A percentile compares a stretch with the other conserved stretches of the same genome.
Conservation (phyloP, 2,797 vertebrate species). For the Acanthurus lineatus region DNA sequence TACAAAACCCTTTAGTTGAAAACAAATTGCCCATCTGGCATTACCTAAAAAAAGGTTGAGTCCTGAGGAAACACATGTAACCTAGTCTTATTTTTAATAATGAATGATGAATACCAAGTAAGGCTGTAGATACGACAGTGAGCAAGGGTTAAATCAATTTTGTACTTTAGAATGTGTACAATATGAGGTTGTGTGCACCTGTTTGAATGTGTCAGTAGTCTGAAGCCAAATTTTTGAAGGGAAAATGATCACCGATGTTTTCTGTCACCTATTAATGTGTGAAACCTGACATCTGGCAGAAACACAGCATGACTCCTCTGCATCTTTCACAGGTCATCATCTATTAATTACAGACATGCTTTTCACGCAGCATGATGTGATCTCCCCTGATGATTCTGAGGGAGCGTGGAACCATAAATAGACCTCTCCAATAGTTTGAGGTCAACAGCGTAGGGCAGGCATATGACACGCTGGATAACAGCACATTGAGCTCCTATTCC, state of each 20-base stretch:
- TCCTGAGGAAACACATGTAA: slow-evolving; percentile 13
- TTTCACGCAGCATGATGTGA: slow-evolving; percentile 40
- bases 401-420: slow-evolving; percentile 55
- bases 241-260: slow-evolving; percentile 5
- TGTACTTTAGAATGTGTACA: neutral
- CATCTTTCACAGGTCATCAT: slow-evolving; percentile 40
- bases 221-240: neutral
- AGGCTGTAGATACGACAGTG: neutral
- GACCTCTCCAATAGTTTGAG: slow-evolving; percentile 40
- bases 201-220: neutral
- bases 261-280: slow-evolving; percentile 26
- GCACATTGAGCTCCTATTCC: slow-evolving; percentile 31
- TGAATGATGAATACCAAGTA: neutral
- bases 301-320: slow-evolving; percentile 20
- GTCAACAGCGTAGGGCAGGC: slow-evolving; percentile 42
- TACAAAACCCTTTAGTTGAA: slow-evolving; percentile 44
- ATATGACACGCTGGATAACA: slow-evolving; percentile 42
- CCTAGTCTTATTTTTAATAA: neutral
- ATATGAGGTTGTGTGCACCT: neutral
- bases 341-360: slow-evolving; percentile 43
- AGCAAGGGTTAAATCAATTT: neutral
- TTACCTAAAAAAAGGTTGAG: slow-evolving; percentile 12
- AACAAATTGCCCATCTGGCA: slow-evolving; percentile 16
- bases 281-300: slow-evolving; percentile 52
- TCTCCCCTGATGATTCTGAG: slow-evolving; percentile 45